Evolutionary conservation across 2,888 invertebrate species (phyloP).

Genomic region (Tenodera sinensis): DNA sequence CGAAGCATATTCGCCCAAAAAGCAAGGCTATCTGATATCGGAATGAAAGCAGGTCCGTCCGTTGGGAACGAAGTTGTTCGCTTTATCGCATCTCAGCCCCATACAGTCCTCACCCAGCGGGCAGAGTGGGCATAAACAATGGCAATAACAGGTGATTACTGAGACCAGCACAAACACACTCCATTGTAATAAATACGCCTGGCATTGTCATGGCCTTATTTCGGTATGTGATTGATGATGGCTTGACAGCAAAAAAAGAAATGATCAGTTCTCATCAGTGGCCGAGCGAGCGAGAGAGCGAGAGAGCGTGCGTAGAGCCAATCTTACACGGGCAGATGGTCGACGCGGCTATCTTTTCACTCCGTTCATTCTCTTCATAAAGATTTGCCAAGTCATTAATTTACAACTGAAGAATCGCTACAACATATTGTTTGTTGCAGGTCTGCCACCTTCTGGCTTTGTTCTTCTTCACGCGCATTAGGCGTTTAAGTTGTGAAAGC

Average conservation of each 20-base stretch:
- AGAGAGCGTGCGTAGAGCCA: neutral
- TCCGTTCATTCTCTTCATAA: slow-evolving; percentile 16
- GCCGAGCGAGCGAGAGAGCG: neutral
- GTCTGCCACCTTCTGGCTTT: neutral
- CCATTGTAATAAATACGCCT: neutral
- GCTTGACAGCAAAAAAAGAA: neutral
- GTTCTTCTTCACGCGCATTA: neutral
- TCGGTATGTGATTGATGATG: neutral
- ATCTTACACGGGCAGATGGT: neutral
- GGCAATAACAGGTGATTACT: neutral
- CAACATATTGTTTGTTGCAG: neutral
- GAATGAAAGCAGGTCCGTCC: neutral
- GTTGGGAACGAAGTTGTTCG: neutral
- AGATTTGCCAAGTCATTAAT: slow-evolving; percentile 32
- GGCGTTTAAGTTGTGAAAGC: neutral
- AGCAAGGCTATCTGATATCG: neutral
- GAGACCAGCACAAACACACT: neutral
- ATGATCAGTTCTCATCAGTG: slow-evolving; percentile 9
- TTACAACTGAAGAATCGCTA: neutral
- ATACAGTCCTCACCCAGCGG: neutral
- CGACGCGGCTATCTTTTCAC: neutral
- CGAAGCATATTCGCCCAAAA: neutral
- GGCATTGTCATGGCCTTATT: neutral
- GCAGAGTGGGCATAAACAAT: neutral
- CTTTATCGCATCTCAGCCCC: neutral